phyloP scores from a whole-genome alignment of 2,113 vertebrate species.

The Apus apus region DNA sequence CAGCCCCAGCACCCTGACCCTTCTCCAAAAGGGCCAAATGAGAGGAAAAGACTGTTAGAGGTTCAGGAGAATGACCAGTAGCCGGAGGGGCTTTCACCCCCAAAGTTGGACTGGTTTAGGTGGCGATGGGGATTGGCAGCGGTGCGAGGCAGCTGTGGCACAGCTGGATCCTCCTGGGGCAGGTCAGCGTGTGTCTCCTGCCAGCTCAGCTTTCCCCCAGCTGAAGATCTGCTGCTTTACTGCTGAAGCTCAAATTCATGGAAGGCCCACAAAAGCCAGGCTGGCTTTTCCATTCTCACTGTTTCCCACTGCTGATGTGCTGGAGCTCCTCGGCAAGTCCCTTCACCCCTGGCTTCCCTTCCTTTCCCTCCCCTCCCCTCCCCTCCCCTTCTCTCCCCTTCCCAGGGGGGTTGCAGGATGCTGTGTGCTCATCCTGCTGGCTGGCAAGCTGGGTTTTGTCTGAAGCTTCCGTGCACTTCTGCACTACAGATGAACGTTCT shows the following conservation, averaged over 20 bases:
- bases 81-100: not conserved
- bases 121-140: not conserved
- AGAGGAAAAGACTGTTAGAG: not conserved
- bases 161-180: not conserved
- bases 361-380: too few relatives aligned
- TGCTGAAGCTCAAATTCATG: not conserved
- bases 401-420: not conserved
- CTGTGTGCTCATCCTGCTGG: not conserved
- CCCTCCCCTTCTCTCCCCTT: too few relatives aligned
- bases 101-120: fast-evolving
- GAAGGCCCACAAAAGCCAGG: not conserved
- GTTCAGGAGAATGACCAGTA: not conserved
- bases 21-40: not conserved
- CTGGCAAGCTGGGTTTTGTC: not conserved
- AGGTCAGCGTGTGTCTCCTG: not conserved
- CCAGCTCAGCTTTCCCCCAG: not conserved
- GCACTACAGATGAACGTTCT: not conserved
- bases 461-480: not conserved
- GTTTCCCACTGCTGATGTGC: not conserved
- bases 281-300: not conserved
- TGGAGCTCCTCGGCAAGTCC: not conserved
- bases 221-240: not conserved
- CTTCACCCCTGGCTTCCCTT: not conserved
- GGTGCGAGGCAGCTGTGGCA: not conserved
- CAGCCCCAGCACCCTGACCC: not conserved